Evolutionary conservation across 2,797 vertebrate genomes (phyloP).

Genomic region (Valencia hispanica): DNA sequence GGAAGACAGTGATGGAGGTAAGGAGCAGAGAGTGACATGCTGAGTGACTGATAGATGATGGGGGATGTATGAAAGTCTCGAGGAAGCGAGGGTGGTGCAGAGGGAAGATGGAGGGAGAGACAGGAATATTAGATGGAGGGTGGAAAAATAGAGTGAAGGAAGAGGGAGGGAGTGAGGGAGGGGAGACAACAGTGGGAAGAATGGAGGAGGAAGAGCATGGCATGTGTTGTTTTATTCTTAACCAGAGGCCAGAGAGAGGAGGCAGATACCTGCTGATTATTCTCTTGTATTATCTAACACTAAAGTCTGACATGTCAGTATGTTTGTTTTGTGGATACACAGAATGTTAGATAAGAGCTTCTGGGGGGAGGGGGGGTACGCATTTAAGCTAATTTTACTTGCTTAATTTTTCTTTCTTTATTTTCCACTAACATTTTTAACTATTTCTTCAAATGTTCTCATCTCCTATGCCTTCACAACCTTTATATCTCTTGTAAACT

Average conservation of each 20-base stretch:
- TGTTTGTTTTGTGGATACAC: slow-evolving; percentile 55
- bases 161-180: slow-evolving; percentile 33
- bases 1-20: slow-evolving; percentile 24
- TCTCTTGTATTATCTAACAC: slow-evolving; percentile 68
- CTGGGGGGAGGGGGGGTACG: slow-evolving; percentile 43
- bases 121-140: slow-evolving; percentile 60
- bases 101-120: slow-evolving; percentile 50
- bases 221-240: slow-evolving; percentile 76
- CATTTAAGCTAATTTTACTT: slow-evolving; percentile 28
- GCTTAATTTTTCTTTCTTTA: not conserved
- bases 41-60: slow-evolving; percentile 38
- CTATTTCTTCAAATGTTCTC: not conserved
- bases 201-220: slow-evolving; percentile 73
- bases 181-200: slow-evolving; percentile 62
- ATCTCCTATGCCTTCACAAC: slow-evolving; percentile 3
- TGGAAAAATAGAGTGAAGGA: slow-evolving; percentile 54
- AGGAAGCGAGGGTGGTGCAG: slow-evolving; percentile 29
- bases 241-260: slow-evolving; percentile 77
- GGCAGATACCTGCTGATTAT: slow-evolving; percentile 75
- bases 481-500: slow-evolving; percentile 9
- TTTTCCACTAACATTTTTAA: slow-evolving; percentile 6
- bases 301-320: slow-evolving; percentile 42
- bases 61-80: slow-evolving; percentile 28
- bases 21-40: slow-evolving; percentile 15
- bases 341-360: slow-evolving; percentile 52